A percentile compares a stretch with the other conserved stretches of the same genome.
Conservation (phyloP, 2,797 vertebrate species). For the Tenualosa ilisha region DNA sequence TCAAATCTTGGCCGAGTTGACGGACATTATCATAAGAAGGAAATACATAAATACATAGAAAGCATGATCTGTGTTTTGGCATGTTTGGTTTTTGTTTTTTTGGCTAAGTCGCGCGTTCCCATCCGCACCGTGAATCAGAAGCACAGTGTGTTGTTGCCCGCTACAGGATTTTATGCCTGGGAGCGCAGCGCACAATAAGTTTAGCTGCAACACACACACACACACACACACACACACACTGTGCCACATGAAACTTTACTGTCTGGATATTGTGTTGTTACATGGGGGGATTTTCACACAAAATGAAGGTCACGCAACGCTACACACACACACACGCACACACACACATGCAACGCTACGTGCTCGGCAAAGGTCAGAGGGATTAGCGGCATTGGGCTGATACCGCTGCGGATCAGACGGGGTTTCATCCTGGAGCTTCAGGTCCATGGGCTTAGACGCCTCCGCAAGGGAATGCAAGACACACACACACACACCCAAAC, state of each 20-base stretch:
- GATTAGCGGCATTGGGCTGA: slow-evolving; percentile 49
- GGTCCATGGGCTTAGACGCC: slow-evolving; percentile 45
- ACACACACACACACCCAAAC: too few species aligned
- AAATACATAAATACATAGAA: too few species aligned
- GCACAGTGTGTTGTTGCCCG: not conserved
- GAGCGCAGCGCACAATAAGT: slow-evolving; percentile 2
- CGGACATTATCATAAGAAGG: too few species aligned
- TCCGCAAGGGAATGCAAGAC: not conserved
- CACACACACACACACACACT: too few species aligned
- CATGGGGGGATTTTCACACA: slow-evolving; percentile 39
- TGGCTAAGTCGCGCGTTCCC: too few species aligned
- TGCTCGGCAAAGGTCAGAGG: slow-evolving; percentile 44
- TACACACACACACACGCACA: too few species aligned
- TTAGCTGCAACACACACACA: not conserved
- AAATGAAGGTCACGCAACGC: slow-evolving; percentile 41
- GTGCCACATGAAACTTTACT: slow-evolving; percentile 27
- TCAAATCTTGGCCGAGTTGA: too few species aligned
- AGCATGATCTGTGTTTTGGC: too few species aligned
- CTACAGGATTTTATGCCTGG: slow-evolving; percentile 12
- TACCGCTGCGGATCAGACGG: slow-evolving; percentile 37
- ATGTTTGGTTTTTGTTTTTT: too few species aligned
- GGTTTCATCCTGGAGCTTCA: slow-evolving; percentile 37
- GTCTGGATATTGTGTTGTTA: slow-evolving; percentile 36
- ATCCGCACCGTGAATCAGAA: too few species aligned
- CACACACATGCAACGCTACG: slow-evolving; percentile 14